Conservation (phyloP, 2,113 vertebrate genomes). For the Syrrhaptes paradoxus region DNA sequence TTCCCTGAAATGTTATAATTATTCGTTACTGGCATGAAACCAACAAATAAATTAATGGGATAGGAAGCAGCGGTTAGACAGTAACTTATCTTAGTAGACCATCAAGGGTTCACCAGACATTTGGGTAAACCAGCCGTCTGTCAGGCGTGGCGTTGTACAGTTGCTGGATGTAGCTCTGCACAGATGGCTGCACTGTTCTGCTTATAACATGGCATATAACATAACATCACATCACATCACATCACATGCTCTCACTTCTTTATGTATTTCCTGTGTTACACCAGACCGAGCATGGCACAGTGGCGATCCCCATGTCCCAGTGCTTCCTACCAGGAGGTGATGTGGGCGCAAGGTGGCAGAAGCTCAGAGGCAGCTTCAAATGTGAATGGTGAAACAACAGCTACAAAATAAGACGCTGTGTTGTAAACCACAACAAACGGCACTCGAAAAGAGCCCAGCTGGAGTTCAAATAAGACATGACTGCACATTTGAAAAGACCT, state of each 20-base stretch:
- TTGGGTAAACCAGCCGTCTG: not conserved
- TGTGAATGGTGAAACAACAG: not conserved
- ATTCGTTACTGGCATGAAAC: not conserved
- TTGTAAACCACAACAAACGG: conserved; percentile 6
- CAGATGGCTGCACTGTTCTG: conserved; percentile 30
- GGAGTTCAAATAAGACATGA: conserved; percentile 54
- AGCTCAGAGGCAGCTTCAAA: not conserved
- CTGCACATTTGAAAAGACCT: conserved; percentile 61
- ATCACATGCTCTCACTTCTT: not conserved
- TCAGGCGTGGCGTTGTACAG: not conserved
- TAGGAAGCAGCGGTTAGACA: not conserved
- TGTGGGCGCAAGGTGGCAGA: not conserved
- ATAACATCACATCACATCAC: not conserved
- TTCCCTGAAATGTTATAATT: not conserved
- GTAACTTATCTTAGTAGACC: conserved; percentile 1
- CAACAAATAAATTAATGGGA: not conserved
- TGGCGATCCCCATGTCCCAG: not conserved
- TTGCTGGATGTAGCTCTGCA: conserved; percentile 5
- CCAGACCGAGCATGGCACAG: not conserved
- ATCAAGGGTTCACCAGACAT: conserved; percentile 20
- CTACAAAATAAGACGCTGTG: not conserved
- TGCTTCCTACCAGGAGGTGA: not conserved
- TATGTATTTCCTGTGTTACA: not conserved
- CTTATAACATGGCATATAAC: not conserved
- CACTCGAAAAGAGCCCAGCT: conserved; percentile 46